phyloP scores from a whole-genome alignment of 2,113 vertebrate species.

The Mobula birostris region DNA sequence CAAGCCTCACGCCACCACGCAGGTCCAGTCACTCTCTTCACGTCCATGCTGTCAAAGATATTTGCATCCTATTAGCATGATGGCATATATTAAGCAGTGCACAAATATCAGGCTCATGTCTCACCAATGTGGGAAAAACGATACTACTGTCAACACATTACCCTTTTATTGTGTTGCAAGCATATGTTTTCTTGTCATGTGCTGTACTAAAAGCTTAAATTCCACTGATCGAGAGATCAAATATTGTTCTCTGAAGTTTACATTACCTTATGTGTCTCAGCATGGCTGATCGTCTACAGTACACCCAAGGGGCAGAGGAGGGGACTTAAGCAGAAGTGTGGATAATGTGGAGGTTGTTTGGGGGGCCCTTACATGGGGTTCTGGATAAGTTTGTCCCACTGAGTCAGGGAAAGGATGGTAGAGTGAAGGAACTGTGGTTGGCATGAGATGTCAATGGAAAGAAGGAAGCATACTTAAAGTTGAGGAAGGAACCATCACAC shows the following conservation, averaged over 20 bases:
- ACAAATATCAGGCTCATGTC: not conserved
- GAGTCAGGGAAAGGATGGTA: too few species aligned
- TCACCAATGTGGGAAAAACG: not conserved
- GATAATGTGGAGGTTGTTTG: too few species aligned
- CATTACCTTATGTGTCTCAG: not conserved
- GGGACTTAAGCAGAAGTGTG: too few species aligned
- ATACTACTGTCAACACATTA: not conserved
- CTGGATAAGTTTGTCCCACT: too few species aligned
- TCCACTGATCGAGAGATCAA: not conserved
- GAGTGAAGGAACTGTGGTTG: too few species aligned
- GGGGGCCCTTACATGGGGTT: too few species aligned
- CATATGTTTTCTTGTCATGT: not conserved
- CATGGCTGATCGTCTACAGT: not conserved
- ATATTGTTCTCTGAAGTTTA: slow-evolving; percentile 7
- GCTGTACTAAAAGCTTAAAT: not conserved
- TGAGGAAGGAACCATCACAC: too few species aligned
- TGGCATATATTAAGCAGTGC: not conserved
- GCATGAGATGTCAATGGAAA: too few species aligned
- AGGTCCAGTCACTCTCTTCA: slow-evolving; percentile 63
- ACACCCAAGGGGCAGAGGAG: too few species aligned
- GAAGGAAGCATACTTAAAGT: too few species aligned
- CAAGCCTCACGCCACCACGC: slow-evolving; percentile 53
- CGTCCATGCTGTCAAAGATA: slow-evolving; percentile 60
- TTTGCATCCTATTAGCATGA: not conserved
- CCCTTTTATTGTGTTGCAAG: not conserved